Percentiles rank a stretch among this genome's conserved stretches.
Evolutionary conservation across 30 jellyfish, hydroid and myxozoan genomes (phyloP).

Genomic region (Chrysaora quinquecirrha): DNA sequence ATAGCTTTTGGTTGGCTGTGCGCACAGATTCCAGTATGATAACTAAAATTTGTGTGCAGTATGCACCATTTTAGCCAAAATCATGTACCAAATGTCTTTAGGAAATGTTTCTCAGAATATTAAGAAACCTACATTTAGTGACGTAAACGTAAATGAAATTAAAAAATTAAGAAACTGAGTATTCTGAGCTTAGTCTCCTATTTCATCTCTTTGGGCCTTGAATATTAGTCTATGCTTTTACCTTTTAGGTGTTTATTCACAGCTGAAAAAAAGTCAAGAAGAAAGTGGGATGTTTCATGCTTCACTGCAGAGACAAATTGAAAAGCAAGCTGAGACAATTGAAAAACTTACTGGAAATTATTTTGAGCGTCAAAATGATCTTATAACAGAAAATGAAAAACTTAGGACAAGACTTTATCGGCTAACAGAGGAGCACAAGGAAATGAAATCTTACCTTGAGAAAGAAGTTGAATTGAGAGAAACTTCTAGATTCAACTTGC

Average conservation of each 20-base stretch:
- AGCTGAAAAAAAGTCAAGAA: constrained; percentile 11
- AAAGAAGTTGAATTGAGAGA: constrained; percentile 44
- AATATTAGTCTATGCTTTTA: not conserved
- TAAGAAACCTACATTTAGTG: too few relatives aligned
- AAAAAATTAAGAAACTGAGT: not conserved
- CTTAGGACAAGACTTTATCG: constrained; percentile 9
- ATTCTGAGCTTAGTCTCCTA: constrained; percentile 7
- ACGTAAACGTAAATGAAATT: too few relatives aligned
- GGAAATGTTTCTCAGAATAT: too few relatives aligned
- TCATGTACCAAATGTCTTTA: too few relatives aligned
- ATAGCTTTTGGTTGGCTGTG: too few relatives aligned
- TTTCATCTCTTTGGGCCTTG: too few relatives aligned
- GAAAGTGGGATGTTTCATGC: constrained; percentile 26
- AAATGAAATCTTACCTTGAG: constrained; percentile 39
- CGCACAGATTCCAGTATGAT: too few relatives aligned
- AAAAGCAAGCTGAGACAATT: constrained; percentile 49
- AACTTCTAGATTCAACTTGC: constrained; percentile 1
- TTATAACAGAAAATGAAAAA: constrained; percentile 44
- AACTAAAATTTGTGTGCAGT: too few relatives aligned
- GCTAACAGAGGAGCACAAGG: constrained; percentile 44
- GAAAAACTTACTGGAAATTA: constrained; percentile 42
- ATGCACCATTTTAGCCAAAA: too few relatives aligned
- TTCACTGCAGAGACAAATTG: constrained; percentile 24
- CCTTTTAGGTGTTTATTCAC: not conserved
- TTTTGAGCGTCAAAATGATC: constrained; percentile 51